phyloP scores from a whole-genome alignment of 2,888 invertebrate species.

The Maniola hyperantus region DNA sequence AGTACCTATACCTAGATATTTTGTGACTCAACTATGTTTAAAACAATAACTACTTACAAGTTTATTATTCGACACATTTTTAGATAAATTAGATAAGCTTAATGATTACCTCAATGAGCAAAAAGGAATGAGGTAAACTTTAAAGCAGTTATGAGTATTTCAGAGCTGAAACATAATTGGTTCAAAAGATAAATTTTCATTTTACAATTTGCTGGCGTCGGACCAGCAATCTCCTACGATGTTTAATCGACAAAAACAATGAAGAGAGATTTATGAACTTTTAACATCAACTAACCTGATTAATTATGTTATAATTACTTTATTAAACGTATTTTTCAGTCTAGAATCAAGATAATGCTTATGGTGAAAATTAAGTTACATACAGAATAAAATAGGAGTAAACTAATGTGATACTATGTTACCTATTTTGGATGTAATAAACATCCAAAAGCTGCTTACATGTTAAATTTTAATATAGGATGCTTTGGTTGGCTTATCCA shows the following conservation, averaged over 20 bases:
- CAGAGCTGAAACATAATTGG: conserved; percentile 5
- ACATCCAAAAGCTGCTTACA: conserved; percentile 23
- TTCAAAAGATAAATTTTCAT: conserved; percentile 14
- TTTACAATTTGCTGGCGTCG: conserved; percentile 15
- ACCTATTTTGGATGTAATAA: conserved; percentile 15
- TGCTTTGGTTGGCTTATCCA: conserved; percentile 30
- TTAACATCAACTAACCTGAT: conserved; percentile 9
- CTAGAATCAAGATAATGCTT: too few relatives aligned
- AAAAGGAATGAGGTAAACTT: not conserved
- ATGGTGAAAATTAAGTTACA: not conserved
- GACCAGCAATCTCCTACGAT: conserved; percentile 9
- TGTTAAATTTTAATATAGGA: conserved; percentile 33
- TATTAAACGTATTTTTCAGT: not conserved
- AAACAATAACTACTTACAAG: too few relatives aligned
- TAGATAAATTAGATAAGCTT: too few relatives aligned
- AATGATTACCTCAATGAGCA: not conserved
- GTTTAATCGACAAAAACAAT: conserved; percentile 16
- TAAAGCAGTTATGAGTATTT: not conserved
- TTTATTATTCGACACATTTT: too few relatives aligned
- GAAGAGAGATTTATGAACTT: conserved; percentile 16
- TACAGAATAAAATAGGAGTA: not conserved
- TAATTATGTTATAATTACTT: conserved; percentile 13
- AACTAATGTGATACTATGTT: too few relatives aligned
- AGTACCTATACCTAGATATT: too few relatives aligned
- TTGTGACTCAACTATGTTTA: too few relatives aligned